phyloP scores from a whole-genome alignment of 2,888 invertebrate species.

The Melieria crassipennis region DNA sequence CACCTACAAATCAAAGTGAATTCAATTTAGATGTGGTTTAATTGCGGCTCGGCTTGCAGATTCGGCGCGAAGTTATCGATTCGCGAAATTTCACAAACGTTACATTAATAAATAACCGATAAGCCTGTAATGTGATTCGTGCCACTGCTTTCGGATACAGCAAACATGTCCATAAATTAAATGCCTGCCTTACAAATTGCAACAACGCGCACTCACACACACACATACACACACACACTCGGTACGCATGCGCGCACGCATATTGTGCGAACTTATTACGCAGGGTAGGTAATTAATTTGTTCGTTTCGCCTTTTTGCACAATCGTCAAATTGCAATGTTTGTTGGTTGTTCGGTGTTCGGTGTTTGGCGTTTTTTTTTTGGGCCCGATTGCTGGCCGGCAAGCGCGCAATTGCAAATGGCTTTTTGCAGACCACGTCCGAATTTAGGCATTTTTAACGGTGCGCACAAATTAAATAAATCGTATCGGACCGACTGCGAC shows the following conservation, averaged over 20 bases:
- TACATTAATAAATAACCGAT: constrained; percentile 16
- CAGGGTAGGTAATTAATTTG: constrained; percentile 36
- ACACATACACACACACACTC: no score
- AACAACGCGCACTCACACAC: constrained; percentile 15
- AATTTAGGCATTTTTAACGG: constrained; percentile 9
- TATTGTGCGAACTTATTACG: constrained; percentile 53
- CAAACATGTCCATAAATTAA: constrained; percentile 52
- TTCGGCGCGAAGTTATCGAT: not conserved
- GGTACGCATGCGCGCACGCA: no score
- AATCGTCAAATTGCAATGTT: constrained; percentile 32
- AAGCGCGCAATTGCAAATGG: no score
- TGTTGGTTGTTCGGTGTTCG: no score
- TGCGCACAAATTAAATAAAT: constrained; percentile 1
- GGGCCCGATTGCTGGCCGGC: no score
- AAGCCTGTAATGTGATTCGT: constrained; percentile 13
- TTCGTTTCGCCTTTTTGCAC: constrained; percentile 34
- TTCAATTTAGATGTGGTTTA: not conserved
- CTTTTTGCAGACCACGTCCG: constrained; percentile 36
- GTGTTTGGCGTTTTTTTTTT: no score
- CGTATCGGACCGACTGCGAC: not conserved
- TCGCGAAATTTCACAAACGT: not conserved
- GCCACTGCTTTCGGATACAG: not conserved
- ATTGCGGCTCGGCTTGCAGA: not conserved
- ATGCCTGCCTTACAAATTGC: constrained; percentile 34
- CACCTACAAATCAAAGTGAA: constrained; percentile 30